Evolutionary conservation across 2,797 vertebrate genomes (phyloP).

Genomic region (Psittacula echo): DNA sequence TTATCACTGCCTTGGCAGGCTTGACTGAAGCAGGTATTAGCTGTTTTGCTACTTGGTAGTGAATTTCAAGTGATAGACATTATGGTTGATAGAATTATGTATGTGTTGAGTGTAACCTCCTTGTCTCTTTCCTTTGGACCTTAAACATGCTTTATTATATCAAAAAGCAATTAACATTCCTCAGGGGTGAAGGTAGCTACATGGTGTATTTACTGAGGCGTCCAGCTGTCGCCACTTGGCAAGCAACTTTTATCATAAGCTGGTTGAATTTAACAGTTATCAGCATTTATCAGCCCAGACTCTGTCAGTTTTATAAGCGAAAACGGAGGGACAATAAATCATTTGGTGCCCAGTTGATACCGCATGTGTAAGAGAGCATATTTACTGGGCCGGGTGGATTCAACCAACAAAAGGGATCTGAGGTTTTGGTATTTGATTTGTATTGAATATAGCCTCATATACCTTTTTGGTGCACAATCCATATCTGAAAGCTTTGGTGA

Average conservation of each 20-base stretch:
- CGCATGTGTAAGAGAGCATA: slow-evolving; percentile 7
- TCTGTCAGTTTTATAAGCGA: slow-evolving; percentile 86
- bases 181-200: slow-evolving; percentile 77
- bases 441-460: background rate
- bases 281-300: slow-evolving; percentile 80
- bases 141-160: slow-evolving; percentile 74
- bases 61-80: background rate
- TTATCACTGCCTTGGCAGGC: background rate
- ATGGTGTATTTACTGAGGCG: slow-evolving; percentile 79
- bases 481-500: background rate
- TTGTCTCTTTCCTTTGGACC: slow-evolving; percentile 61
- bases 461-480: background rate
- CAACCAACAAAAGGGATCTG: slow-evolving; percentile 24
- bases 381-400: slow-evolving; percentile 17
- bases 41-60: background rate
- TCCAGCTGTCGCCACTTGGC: slow-evolving; percentile 84
- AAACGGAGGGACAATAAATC: slow-evolving; percentile 78
- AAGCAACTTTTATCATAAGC: slow-evolving; percentile 84
- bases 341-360: slow-evolving; percentile 51
- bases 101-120: slow-evolving; percentile 8
- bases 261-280: slow-evolving; percentile 83
- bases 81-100: background rate
- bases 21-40: background rate
- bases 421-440: slow-evolving; percentile 17
- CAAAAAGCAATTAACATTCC: slow-evolving; percentile 83